Base-by-base conservation (phyloP, 2,888 invertebrate genomes). In the Cancer borealis region DNA sequence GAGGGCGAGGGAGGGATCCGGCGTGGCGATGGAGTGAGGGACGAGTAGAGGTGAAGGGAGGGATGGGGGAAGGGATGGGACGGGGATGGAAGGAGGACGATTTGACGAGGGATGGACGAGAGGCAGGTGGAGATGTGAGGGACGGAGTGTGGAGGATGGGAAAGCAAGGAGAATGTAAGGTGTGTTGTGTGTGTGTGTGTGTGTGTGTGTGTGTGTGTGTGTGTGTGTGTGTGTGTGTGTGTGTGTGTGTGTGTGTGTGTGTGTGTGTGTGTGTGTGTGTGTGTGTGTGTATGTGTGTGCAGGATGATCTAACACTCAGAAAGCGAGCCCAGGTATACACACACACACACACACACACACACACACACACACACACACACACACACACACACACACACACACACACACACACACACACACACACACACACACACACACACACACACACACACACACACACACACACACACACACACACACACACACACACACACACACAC, bases 361-460 rank as follows among this genome's bases (percentile, higher is more conserved):
- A 66, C 66, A 66, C 21, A 66, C n/a, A 66, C n/a, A n/a, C 17
- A 66, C 66, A 49, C 49, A 49, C 49, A 49, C 49, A 49, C 49
- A 49, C 49, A 60, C 60, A 84, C 84, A 84, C 84, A 84, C 84
- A 84, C 84, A 84, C 84, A 39, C 84, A 84, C 84, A 84, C 84
- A 84, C 84, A 84, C 84, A 84, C 84, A 79, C 30, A 79, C 30
- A 79, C 30, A 30, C 10, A 66, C 66, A n/a, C n/a, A n/a, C n/a
- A n/a, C n/a, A n/a, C n/a, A n/a, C n/a, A n/a, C n/a, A n/a, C n/a
- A n/a, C n/a, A n/a, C n/a, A n/a, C n/a, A n/a, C n/a, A 66, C 66
- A 66, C 66, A 66, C 66, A 66, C 66, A 66, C 66, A 66, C 66
- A 66, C 66, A 66, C 66, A 66, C 66, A 66, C 66, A 66, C 66